These are phyloP conservation scores for Nothocercus nigrocapillus DNA, from an alignment of 2,113 vertebrate species.

Conservation along the genomic window DNA sequence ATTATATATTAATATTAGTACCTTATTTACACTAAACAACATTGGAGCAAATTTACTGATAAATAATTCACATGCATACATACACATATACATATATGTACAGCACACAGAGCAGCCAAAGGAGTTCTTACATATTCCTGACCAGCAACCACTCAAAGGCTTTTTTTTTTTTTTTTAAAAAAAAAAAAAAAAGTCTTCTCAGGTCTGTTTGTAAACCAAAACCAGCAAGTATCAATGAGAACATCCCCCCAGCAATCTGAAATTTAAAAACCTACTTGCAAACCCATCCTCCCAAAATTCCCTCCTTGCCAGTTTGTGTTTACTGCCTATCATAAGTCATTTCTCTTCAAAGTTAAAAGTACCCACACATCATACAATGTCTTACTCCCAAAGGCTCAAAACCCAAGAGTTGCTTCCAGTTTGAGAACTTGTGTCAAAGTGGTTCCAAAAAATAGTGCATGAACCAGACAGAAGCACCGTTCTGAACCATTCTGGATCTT, in stretches of 20 bases:
- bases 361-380: background rate
- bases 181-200: background rate
- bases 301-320: background rate
- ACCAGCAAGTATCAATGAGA: background rate
- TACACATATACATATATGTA: background rate
- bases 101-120: background rate
- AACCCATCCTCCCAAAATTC: background rate
- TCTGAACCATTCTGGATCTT: background rate
- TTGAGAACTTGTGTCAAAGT: background rate
- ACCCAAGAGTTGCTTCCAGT: background rate
- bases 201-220: background rate
- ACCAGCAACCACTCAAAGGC: background rate
- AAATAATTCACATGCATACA: conserved; percentile 19
- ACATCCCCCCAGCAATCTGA: background rate
- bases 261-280: background rate
- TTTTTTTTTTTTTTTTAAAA: background rate
- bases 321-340: background rate
- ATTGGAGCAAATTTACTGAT: conserved; percentile 34
- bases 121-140: background rate
- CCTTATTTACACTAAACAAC: conserved; percentile 55
- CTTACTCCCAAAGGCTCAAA: background rate
- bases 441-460: background rate
- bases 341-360: background rate
- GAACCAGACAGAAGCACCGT: background rate
- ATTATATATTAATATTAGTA: conserved; percentile 66